Evolutionary conservation across 2,797 vertebrate species (phyloP).

Genomic region (Hoplostethus mediterraneus): DNA sequence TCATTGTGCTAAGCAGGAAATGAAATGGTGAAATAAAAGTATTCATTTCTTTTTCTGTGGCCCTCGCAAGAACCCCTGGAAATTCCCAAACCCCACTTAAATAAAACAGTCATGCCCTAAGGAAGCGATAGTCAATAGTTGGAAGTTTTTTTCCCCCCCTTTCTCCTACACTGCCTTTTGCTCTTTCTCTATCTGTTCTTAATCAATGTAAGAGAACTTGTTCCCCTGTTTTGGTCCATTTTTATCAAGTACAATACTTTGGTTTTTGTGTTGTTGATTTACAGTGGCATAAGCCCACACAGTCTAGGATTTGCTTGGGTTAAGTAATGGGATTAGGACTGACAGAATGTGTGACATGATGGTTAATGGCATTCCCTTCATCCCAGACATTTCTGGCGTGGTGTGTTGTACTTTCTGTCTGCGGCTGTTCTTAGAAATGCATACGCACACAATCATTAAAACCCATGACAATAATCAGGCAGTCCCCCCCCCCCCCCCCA

Average conservation of each 20-base stretch:
- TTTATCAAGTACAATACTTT: slow-evolving; percentile 65
- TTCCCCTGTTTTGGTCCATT: slow-evolving; percentile 72
- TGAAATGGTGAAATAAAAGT: background rate
- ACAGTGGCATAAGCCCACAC: slow-evolving; percentile 20
- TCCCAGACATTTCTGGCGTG: slow-evolving; percentile 31
- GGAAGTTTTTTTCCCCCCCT: slow-evolving; percentile 3
- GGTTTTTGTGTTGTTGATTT: slow-evolving; percentile 32
- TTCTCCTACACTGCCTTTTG: slow-evolving; percentile 8
- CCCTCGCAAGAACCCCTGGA: slow-evolving; percentile 12
- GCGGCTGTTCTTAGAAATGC: slow-evolving; percentile 34
- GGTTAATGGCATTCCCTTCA: slow-evolving; percentile 27
- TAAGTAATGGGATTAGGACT: slow-evolving; percentile 14
- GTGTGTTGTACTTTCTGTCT: slow-evolving; percentile 32
- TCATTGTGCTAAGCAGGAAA: slow-evolving; percentile 35
- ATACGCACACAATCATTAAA: slow-evolving; percentile 3
- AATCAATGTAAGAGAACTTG: slow-evolving; percentile 30
- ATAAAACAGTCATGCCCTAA: slow-evolving; percentile 12
- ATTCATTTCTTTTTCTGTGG: slow-evolving; percentile 14
- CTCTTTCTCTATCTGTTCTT: slow-evolving; percentile 3
- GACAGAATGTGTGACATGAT: slow-evolving; percentile 26
- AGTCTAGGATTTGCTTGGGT: slow-evolving; percentile 7
- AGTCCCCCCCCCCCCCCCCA: background rate
- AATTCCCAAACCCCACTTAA: slow-evolving; percentile 12
- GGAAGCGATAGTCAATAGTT: slow-evolving; percentile 14
- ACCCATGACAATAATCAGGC: background rate